Evolutionary conservation across 2,888 invertebrate species (phyloP).

Genomic region (Fabriciana adippe): DNA sequence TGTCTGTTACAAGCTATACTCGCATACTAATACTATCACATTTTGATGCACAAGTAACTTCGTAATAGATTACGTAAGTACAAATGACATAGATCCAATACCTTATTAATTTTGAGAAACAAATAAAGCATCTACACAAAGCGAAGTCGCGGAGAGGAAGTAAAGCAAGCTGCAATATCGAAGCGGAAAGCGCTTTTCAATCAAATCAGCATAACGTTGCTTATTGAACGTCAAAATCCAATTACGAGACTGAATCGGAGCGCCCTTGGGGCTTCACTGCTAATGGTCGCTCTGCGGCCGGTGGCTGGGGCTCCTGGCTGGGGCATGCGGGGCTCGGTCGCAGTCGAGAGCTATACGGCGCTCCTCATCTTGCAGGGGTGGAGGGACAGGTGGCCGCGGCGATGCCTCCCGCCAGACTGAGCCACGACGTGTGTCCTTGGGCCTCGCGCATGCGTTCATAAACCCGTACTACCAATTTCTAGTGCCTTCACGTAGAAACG

Average conservation of each 20-base stretch:
- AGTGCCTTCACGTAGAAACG: slow-evolving; percentile 53
- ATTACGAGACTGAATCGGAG: slow-evolving; percentile 81
- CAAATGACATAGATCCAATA: slow-evolving; percentile 50
- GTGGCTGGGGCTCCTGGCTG: slow-evolving; percentile 61
- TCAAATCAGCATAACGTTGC: slow-evolving; percentile 74
- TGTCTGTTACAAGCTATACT: slow-evolving; percentile 51
- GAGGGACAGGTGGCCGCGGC: slow-evolving; percentile 66
- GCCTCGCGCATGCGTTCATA: slow-evolving; percentile 68
- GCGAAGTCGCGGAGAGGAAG: slow-evolving; percentile 61
- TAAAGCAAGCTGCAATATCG: slow-evolving; percentile 74
- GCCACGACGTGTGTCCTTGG: slow-evolving; percentile 76
- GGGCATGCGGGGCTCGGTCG: slow-evolving; percentile 66
- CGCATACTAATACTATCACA: slow-evolving; percentile 58
- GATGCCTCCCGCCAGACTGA: slow-evolving; percentile 75
- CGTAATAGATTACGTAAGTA: slow-evolving; percentile 70
- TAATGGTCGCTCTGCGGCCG: slow-evolving; percentile 71
- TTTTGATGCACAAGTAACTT: slow-evolving; percentile 61
- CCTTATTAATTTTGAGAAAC: slow-evolving; percentile 55
- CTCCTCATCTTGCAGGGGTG: slow-evolving; percentile 61
- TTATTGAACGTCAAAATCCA: slow-evolving; percentile 79
- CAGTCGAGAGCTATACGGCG: slow-evolving; percentile 71
- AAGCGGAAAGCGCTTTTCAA: slow-evolving; percentile 78
- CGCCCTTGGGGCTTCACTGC: slow-evolving; percentile 75
- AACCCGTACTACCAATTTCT: slow-evolving; percentile 69
- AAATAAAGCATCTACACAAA: slow-evolving; percentile 72